Base-by-base conservation (phyloP, 1,140 invertebrate genomes). In the Aphaenogaster floridana region DNA sequence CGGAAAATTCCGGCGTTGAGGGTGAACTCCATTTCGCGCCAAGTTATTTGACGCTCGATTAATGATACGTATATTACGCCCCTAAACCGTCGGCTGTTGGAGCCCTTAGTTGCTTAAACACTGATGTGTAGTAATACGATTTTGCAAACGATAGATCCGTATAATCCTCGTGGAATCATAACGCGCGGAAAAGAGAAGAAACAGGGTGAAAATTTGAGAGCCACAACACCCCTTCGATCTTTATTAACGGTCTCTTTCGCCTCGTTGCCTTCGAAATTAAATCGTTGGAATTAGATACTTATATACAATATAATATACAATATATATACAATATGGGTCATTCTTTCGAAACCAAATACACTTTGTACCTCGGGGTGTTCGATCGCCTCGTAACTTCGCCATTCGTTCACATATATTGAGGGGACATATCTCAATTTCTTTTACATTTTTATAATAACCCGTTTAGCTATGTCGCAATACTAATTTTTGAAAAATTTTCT, bases 11-110 rank as follows among this genome's bases (percentile, higher is more conserved):
- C 87, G 83, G 83, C 74, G n/a, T 48, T 17, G 84, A 89, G 84
- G 88, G 50, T 80, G 50, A 79, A 59, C 78, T 91, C 80, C 90
- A 91, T 91, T 91, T 91, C 90, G 77, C 21, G 48, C 84, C 45
- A 68, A 90, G 90, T 91, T 91, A 91, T 91, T 91, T 89, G 90
- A 91, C 88, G 90, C 90, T 91, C 90, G 90, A 91, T 91, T 91
- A 91, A 91, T 91, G 87, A 86, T 86, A 91, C 90, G 90, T 78
- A 89, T 90, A 89, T 91, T 89, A 90, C 85, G 50, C 86, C 69
- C 90, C 87, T 88, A 91, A 92, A 90, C 61, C 84, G 76, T 50
- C 80, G 71, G 48, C 63, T 45, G 78, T 72, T 76, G 88, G 86
- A 89, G 85, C 88, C 91, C 86, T 91, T 88, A 83, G 76, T 81